These are phyloP conservation scores for Leucopternis melanops DNA, from an alignment of 2,113 vertebrate species.

Conservation along the genomic window DNA sequence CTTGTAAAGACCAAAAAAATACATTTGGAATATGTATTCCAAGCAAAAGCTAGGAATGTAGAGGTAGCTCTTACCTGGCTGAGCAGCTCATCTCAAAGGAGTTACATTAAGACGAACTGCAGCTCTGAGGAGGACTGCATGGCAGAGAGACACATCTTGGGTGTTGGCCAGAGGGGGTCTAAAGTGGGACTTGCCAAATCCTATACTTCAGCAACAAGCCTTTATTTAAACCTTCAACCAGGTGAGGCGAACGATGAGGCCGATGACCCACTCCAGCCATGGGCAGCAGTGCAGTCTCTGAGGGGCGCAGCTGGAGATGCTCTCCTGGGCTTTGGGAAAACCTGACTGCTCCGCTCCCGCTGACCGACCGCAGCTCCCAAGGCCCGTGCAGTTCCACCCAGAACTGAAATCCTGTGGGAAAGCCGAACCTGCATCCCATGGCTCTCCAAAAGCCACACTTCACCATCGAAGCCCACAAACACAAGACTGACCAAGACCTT, in stretches of 20 bases:
- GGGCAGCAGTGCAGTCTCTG: neutral
- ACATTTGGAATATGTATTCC: neutral
- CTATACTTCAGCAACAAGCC: neutral
- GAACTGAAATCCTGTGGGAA: neutral
- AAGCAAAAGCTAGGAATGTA: neutral
- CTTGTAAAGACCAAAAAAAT: neutral
- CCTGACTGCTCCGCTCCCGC: accelerated
- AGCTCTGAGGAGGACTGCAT: accelerated
- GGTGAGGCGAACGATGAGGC: accelerated
- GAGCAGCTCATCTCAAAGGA: neutral
- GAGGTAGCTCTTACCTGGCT: neutral
- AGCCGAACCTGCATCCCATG: neutral
- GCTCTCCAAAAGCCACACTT: neutral
- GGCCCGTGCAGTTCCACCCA: neutral
- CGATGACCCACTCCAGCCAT: accelerated
- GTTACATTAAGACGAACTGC: accelerated
- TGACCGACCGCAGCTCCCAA: accelerated
- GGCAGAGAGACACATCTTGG: neutral
- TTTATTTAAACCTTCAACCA: neutral
- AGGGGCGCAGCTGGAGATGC: neutral
- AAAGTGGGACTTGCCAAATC: neutral
- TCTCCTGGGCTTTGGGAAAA: neutral
- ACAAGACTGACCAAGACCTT: neutral
- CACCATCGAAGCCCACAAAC: neutral
- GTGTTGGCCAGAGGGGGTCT: neutral